Evolutionary conservation across 2,797 vertebrate genomes (phyloP), one percentile per base, ranked within the genome.

Genomic region (Acanthis flammea): DNA sequence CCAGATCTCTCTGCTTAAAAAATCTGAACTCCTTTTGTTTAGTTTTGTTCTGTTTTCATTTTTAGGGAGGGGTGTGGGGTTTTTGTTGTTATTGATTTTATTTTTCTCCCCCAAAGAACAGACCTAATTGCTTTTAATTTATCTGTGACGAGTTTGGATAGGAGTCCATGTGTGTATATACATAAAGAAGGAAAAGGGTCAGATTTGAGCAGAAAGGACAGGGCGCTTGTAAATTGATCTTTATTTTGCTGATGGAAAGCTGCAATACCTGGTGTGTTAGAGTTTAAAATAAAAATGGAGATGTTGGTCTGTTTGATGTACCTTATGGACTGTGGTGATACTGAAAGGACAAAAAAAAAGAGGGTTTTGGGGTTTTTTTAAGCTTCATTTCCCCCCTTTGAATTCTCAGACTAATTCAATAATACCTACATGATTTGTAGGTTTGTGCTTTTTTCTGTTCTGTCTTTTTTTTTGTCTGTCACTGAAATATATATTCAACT

Each of bases 371-470:
- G 14, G 1, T 2, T 35, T 24, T 24, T 68, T 73, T 31, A 12
- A 14, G 12, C 19, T 72, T 92, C 0, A 10, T 27, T 76, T 70
- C 1, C 2, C 18, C 3, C 1, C 6, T 76, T 63, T 68, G 30
- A 66, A 62, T 83, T 75, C 30, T 86, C 25, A 44, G 37, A n/a
- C 51, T 86, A 81, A 78, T 81, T 94, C 73, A 91, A 2, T 84
- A 91, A 70, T 30, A 67, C 23, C 37, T 75, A 50, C 33, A 27
- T 53, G 75, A 81, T 93, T 91, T 95, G 58, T 58, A 81, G 50
- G 35, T 41, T 92, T 91, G 55, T 88, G 35, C 35, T 85, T 93
- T 82, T 65, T 22, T 88, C 21, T 10, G 6, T 47, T 86, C 22
- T 4, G 4, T 35, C 37, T 86, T 55, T 45, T 76, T 60, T 53